Evolutionary conservation across 2,888 invertebrate species (phyloP), one percentile per base, ranked within the genome.

Genomic region (Petrophora chlorosata): DNA sequence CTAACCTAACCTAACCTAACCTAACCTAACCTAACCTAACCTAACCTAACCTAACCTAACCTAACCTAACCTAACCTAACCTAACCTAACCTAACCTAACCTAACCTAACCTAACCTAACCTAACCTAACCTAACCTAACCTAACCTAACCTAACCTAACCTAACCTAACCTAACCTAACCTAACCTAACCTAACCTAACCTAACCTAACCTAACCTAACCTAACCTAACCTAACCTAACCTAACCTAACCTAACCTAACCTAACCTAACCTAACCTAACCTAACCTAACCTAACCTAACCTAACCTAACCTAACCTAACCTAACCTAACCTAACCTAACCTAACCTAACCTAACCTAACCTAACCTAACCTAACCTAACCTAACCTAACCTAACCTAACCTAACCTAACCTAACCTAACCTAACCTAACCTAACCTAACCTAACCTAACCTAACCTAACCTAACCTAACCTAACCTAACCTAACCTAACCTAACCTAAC

Each of bases 371-470:
- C 63, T 60, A 61, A 61, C 63, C 63, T 64, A 62, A 61, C 63
- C 63, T 59, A 59, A n/a, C n/a, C n/a, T n/a, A n/a, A n/a, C n/a
- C n/a, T 58, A 56, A 60, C 61, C 61, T 59, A 61, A 61, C 60
- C 60, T 59, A 61, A n/a, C n/a, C n/a, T n/a, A n/a, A n/a, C n/a
- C n/a, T 60, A 59, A 62, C 61, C 61, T 60, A 57, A 59, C 59
- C 61, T 61, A 61, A n/a, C n/a, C n/a, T n/a, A n/a, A n/a, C n/a
- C n/a, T 59, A 61, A 59, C 59, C 60, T 57, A 56, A 47, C 61
- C 61, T 61, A 59, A n/a, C n/a, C n/a, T n/a, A n/a, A n/a, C n/a
- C n/a, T 59, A 61, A 61, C 63, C 63, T 64, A 62, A 61, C 63
- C 63, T 59, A 59, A n/a, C n/a, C n/a, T n/a, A n/a, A n/a, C n/a